These are phyloP conservation scores for Thripadectes ignobilis DNA, from an alignment of 2,797 vertebrate species.

Conservation along the genomic window DNA sequence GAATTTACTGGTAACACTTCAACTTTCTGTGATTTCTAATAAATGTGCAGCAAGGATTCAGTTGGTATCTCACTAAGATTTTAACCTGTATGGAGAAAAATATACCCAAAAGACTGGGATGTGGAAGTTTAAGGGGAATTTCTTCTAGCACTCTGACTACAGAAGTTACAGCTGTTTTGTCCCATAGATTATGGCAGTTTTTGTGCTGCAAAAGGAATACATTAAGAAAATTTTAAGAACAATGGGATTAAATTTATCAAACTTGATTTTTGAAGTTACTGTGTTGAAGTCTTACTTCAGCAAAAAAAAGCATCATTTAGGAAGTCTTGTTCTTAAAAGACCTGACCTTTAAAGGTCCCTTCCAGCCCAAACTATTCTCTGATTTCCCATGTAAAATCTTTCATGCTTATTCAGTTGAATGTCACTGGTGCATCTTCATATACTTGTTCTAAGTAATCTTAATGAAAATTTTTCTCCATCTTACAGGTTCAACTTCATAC, in stretches of 20 bases:
- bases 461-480: not conserved
- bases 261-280: not conserved
- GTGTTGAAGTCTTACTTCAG: not conserved
- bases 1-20: not conserved
- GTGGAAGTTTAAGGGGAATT: not conserved
- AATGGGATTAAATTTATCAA: not conserved
- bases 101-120: not conserved
- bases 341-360: not conserved
- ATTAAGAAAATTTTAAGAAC: not conserved
- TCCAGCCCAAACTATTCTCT: not conserved
- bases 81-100: not conserved
- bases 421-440: not conserved
- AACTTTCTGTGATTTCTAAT: not conserved
- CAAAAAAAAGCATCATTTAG: not conserved
- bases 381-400: not conserved
- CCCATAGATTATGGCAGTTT: not conserved
- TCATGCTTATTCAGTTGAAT: fast-evolving
- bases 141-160: not conserved
- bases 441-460: not conserved
- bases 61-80: not conserved
- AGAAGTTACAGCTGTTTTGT: not conserved
- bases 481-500: constrained; percentile 85
- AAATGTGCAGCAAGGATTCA: not conserved
- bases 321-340: not conserved
- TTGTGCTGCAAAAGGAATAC: not conserved